Base-by-base conservation (phyloP, 2,113 vertebrate species). In the Copsychus sechellarum region DNA sequence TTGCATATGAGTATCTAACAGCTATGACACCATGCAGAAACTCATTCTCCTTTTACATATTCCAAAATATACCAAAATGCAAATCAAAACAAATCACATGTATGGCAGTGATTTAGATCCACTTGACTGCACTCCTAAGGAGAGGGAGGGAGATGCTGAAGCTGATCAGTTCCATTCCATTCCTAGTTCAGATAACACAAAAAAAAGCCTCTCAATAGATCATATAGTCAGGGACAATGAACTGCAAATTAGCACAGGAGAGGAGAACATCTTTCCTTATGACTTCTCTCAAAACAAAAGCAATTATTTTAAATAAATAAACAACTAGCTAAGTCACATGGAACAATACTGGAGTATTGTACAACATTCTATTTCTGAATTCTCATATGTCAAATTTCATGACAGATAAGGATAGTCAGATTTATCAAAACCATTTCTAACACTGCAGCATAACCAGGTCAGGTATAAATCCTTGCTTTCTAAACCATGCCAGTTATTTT, bases 201-300 rank as follows among this genome's bases (percentile, higher is more conserved):
- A 57, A 71, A 61, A 66, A 66, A 45, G 11, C 13, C 10, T 66
- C 65, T 42, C 42, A 26, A 5, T 4, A 19, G 7, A 7, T 66
- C 5, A 0, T 11, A 10, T 0, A 45, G 13, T 26, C 31, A 34
- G 31, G 8, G n/a, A 62, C 51, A 86, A 42, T 2, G 2, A 69
- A n/a, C 33, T 64, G 17, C 14, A 54, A 54, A 40, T 7, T 7
- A 5, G 21, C 38, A 43, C 3, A 3, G 6, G 3, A 3, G 14
- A 79, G 24, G 26, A 23, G 5, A 91, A 66, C 6, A 26, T 5
- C 8, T 42, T 58, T 79, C 31, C 34, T 71, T 50, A 66, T 76
- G 31, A 2, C 6, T n/a, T 61, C 25, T 56, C 19, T 64, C 15
- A 51, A 79, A 85, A 34, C 12, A 69, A 50, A 86, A 29, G 24